Base-by-base conservation (phyloP, 2,797 vertebrate species). In the Triplophysa yarkandensis region DNA sequence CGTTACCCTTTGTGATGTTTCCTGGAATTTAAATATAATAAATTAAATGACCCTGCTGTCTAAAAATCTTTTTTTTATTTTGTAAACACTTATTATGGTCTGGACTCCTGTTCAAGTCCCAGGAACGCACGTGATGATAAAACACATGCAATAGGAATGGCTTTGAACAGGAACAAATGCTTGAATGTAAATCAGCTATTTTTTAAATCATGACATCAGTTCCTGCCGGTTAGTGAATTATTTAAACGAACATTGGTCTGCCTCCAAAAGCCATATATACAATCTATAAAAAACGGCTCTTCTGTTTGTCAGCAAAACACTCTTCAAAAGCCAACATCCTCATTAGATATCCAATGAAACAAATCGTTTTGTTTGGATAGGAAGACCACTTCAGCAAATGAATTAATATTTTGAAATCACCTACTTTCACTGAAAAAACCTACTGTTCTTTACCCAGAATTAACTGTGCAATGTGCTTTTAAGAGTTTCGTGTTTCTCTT, bases 321-420 rank as follows among this genome's bases (percentile, higher is more conserved):
- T 79, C 80, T 74, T 81, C 64, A 58, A 50, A 74, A 81, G 39
- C 79, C 71, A 83, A 66, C 66, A 75, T 77, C 82, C 86, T 74
- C 69, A 82, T 84, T 85, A 85, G 86, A 83, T 83, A 90, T 86
- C 73, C 67, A 68, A n/a, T n/a, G n/a, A n/a, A n/a, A n/a, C 79
- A 46, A 78, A 67, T 78, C 78, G 57, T 77, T 78, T 41, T 61
- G 68, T 82, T 82, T 83, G 72, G 75, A 82, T 83, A 83, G 81
- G 68, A 68, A 68, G 64, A 65, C 71, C 82, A 82, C 85, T 72
- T 52, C 25, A 73, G 30, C 44, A 69, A 72, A 25, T 54, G 2
- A 41, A 77, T 70, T 69, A 76, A 71, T 41, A 66, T 68, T 71
- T 39, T 65, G 41, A 48, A 34, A 61, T 64, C 10, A 6, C 28